phyloP scores from a whole-genome alignment of 2,888 invertebrate genomes.

The Drosophila siamana region DNA sequence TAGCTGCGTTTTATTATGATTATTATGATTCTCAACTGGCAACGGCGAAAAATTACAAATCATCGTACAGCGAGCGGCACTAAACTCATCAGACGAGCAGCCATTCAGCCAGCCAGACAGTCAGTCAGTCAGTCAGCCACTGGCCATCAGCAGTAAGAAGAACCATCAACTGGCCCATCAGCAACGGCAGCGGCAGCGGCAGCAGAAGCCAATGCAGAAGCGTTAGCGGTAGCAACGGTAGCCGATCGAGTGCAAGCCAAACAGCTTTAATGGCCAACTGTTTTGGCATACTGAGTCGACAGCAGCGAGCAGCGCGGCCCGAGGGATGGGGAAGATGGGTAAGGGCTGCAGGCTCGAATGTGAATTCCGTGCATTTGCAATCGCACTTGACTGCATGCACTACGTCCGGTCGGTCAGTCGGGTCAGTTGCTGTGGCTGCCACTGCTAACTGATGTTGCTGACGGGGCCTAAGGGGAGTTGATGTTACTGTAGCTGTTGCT shows the following conservation, averaged over 20 bases:
- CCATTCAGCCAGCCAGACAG: slow-evolving; percentile 10
- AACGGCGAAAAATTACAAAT: slow-evolving; percentile 72
- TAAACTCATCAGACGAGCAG: slow-evolving; percentile 69
- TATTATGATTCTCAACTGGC: slow-evolving; percentile 77
- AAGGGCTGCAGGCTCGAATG: slow-evolving; percentile 60
- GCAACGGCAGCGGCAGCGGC: slow-evolving; percentile 24
- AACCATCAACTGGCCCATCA: slow-evolving; percentile 49
- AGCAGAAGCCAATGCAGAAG: slow-evolving; percentile 33
- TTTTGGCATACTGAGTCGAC: slow-evolving; percentile 8
- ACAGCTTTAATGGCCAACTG: slow-evolving; percentile 69
- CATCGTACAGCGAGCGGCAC: slow-evolving; percentile 71
- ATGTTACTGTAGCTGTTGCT: slow-evolving; percentile 33
- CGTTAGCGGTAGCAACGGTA: slow-evolving; percentile 68
- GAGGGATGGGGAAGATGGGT: not conserved
- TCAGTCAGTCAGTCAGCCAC: slow-evolving; percentile 13
- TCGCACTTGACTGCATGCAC: slow-evolving; percentile 74
- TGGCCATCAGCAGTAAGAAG: slow-evolving; percentile 44
- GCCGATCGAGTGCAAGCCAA: slow-evolving; percentile 69
- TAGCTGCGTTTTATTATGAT: slow-evolving; percentile 82
- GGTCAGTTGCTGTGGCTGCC: slow-evolving; percentile 42
- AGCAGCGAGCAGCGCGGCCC: not conserved
- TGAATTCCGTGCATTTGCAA: slow-evolving; percentile 81
- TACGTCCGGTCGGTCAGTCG: slow-evolving; percentile 69
- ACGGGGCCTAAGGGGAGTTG: slow-evolving; percentile 38
- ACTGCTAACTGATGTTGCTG: slow-evolving; percentile 29